Evolutionary conservation across 2,797 vertebrate genomes (phyloP), one percentile per base, ranked within the genome.

Genomic region (Botia kubotai): DNA sequence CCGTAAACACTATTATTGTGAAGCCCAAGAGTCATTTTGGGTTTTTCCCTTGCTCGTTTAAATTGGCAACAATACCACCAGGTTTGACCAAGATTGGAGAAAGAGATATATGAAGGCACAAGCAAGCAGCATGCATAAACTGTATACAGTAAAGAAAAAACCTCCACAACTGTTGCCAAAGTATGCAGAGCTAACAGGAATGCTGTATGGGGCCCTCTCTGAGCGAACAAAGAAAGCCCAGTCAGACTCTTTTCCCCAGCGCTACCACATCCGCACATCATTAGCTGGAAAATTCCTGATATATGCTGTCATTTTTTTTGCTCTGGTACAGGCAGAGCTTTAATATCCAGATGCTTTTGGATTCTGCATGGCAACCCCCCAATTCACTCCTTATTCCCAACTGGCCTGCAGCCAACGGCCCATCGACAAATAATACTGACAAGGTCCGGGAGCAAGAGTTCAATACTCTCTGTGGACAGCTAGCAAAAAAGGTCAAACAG

Each of bases 281-380:
- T 98, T 99, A 98, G 95, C 93, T 95, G 97, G 97, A 99, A 98
- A 98, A 98, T 98, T 98, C 97, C 97, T 98, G 95, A 97, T 98
- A 98, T 96, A 99, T 98, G 97, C 95, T 94, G 97, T 99, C 94
- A 99, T 96, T 98, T 96, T 95, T 95, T 72, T 83, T 68, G 86
- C 89, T 91, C 91, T 93, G 92, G 94, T 94, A 94, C 93, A 96
- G 94, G 94, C 93, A 91, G 92, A 89, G 91, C 94, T 95, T 96
- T 95, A 96, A 95, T 94, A 96, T 96, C 95, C 95, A 96, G 95
- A 96, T 97, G 95, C 95, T 92, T 92, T 92, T 92, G 67, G 77
- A 69, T 57, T 26, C 26, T 68, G 55, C 77, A 65, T 79, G 5
- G 53, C 71, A 74, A 13, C 80, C 84, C 39, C n/a, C 66, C 65